A percentile compares a stretch with the other conserved stretches of the same genome.
Conservation (phyloP, 2,888 invertebrate species). For the Leucoptera coffeella region DNA sequence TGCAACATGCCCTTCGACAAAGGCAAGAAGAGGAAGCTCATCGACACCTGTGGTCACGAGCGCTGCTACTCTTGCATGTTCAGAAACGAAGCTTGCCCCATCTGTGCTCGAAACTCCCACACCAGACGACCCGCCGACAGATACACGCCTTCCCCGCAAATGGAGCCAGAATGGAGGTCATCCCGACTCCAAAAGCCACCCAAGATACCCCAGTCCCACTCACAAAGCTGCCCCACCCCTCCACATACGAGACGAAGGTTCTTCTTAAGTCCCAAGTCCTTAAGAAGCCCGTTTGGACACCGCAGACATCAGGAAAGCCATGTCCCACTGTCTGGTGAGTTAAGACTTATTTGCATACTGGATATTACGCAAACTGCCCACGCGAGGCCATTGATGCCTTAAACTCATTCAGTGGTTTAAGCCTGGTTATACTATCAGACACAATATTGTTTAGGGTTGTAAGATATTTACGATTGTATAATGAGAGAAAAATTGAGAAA, state of each 20-base stretch:
- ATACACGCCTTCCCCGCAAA: constrained; percentile 37
- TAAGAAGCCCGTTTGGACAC: constrained; percentile 70
- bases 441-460: too few species aligned
- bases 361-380: constrained; percentile 18
- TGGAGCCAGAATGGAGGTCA: constrained; percentile 38
- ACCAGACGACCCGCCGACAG: constrained; percentile 34
- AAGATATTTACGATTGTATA: too few species aligned
- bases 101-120: constrained; percentile 58
- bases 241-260: constrained; percentile 71
- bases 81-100: constrained; percentile 84
- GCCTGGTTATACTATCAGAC: too few species aligned
- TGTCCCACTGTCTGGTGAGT: constrained; percentile 66
- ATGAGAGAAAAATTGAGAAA: constrained; percentile 31
- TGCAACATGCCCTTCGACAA: constrained; percentile 94
- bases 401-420: too few species aligned
- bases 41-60: constrained; percentile 94
- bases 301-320: constrained; percentile 55
- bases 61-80: constrained; percentile 93
- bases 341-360: constrained; percentile 7
- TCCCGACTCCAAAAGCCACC: constrained; percentile 57
- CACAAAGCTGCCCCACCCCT: constrained; percentile 76
- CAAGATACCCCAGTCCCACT: constrained; percentile 44
- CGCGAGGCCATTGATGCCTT: constrained; percentile 23
- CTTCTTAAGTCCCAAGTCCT: constrained; percentile 74
- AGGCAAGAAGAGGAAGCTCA: constrained; percentile 90